Conservation (phyloP, 2,888 invertebrate species). For the Ophraella communa region DNA sequence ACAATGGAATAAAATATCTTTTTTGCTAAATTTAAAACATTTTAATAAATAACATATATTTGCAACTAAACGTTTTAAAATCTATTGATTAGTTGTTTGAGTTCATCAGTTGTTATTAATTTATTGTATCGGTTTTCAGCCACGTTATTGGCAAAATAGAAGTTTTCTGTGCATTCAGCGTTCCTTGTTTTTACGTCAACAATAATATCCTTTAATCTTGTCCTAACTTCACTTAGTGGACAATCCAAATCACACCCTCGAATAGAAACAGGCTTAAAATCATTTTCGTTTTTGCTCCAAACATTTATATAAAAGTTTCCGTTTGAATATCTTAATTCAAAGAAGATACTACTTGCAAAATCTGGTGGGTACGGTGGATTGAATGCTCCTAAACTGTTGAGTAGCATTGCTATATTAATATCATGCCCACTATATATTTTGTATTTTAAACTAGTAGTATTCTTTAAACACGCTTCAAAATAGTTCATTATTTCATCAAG, state of each 20-base stretch:
- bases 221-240: constrained; percentile 18
- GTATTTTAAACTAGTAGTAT: constrained; percentile 12
- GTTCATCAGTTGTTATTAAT: background rate
- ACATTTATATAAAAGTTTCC: constrained; percentile 21
- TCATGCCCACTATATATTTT: constrained; percentile 32
- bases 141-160: background rate
- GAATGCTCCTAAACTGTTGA: constrained; percentile 26
- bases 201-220: constrained; percentile 4
- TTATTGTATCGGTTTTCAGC: background rate
- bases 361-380: constrained; percentile 4
- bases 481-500: constrained; percentile 1
- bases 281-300: constrained; percentile 26
- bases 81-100: background rate
- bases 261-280: constrained; percentile 13
- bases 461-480: background rate
- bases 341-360: constrained; percentile 28
- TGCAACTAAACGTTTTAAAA: background rate
- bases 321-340: constrained; percentile 67
- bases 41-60: too few relatives aligned
- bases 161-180: background rate
- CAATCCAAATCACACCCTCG: constrained; percentile 29
- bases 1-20: too few relatives aligned
- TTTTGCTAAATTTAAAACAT: too few relatives aligned
- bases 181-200: constrained; percentile 14
- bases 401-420: constrained; percentile 17